Percentiles rank a stretch among this genome's conserved stretches.
These are phyloP conservation scores for Lophotriccus pileatus DNA, from an alignment of 2,797 vertebrate genomes.

Conservation along the genomic window DNA sequence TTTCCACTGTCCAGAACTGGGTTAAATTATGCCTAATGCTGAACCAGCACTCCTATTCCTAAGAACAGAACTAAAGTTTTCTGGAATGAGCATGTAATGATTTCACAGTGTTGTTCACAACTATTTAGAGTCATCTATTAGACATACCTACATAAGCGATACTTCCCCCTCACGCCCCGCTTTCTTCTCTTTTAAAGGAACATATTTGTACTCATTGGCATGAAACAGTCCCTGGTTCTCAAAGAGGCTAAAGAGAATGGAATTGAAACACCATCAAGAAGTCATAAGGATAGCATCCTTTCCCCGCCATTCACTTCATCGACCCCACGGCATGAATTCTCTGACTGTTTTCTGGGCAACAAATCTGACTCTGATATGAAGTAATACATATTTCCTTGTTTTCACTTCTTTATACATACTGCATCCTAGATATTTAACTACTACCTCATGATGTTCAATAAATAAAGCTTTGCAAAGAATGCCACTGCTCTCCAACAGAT, in stretches of 20 bases:
- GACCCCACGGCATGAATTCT: neutral
- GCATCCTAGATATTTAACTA: neutral
- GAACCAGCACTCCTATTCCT: neutral
- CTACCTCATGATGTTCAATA: neutral
- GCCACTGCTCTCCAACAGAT: neutral
- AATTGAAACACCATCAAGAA: neutral
- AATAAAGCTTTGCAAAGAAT: neutral
- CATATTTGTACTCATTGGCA: neutral
- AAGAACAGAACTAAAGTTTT: neutral
- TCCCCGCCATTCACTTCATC: neutral
- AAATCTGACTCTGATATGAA: neutral
- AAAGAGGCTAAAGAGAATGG: neutral
- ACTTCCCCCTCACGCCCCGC: fast-evolving
- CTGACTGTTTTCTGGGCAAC: neutral
- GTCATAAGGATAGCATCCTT: neutral
- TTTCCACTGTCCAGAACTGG: neutral
- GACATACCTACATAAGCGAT: neutral
- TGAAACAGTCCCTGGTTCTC: neutral
- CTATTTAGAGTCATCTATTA: neutral
- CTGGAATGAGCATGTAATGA: neutral
- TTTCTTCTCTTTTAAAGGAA: neutral
- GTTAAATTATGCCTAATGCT: neutral
- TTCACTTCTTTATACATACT: neutral
- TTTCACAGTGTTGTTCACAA: neutral
- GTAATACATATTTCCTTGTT: neutral